A percentile compares a stretch with the other conserved stretches of the same genome.
phyloP scores from a whole-genome alignment of 2,113 vertebrate genomes.

The Columba livia region DNA sequence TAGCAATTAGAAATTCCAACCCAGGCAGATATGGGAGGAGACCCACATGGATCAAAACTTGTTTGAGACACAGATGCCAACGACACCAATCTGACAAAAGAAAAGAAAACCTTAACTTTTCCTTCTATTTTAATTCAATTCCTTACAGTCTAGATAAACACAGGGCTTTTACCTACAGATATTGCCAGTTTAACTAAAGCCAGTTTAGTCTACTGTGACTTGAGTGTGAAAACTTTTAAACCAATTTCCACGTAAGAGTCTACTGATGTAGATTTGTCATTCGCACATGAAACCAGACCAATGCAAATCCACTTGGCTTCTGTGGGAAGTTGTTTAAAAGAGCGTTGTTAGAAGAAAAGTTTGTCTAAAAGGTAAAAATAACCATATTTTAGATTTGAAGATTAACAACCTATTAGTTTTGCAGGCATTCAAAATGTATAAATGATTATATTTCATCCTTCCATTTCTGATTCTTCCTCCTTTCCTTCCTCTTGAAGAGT shows the following conservation, averaged over 20 bases:
- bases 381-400: not conserved
- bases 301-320: not conserved
- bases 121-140: slow-evolving; percentile 35
- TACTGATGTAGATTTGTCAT: not conserved
- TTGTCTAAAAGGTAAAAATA: not conserved
- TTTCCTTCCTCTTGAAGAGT: not conserved
- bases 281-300: not conserved
- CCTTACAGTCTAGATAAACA: slow-evolving; percentile 56
- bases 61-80: slow-evolving; percentile 69
- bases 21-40: slow-evolving; percentile 66
- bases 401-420: not conserved
- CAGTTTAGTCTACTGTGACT: not conserved
- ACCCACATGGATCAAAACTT: slow-evolving; percentile 71
- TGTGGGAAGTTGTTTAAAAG: not conserved
- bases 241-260: not conserved
- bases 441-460: not conserved
- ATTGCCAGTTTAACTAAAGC: not conserved
- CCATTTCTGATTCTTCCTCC: not conserved
- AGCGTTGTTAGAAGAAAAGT: not conserved
- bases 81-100: slow-evolving; percentile 69
- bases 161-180: slow-evolving; percentile 8
- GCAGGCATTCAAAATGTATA: not conserved
- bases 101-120: slow-evolving; percentile 64
- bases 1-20: slow-evolving; percentile 67
- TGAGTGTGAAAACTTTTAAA: not conserved